Evolutionary conservation across 2,113 vertebrate genomes (phyloP).

Genomic region (Calyptomena viridis): DNA sequence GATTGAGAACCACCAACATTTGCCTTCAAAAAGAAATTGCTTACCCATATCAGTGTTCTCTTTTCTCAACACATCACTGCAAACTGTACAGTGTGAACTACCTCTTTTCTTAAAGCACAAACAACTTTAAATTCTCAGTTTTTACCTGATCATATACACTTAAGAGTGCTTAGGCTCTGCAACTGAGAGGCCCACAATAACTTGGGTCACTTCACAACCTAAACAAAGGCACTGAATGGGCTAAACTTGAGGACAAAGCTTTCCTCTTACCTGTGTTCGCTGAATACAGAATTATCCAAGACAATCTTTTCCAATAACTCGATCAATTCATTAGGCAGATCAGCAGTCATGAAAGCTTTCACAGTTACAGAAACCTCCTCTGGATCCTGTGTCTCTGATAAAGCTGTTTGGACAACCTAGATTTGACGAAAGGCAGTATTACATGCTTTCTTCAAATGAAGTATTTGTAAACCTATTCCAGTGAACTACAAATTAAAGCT

Average conservation of each 20-base stretch:
- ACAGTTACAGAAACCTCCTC: constrained; percentile 91
- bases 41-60: background rate
- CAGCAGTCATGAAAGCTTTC: constrained; percentile 92
- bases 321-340: constrained; percentile 90
- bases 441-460: background rate
- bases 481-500: background rate
- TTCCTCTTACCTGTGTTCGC: constrained; percentile 84
- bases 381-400: constrained; percentile 91
- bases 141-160: background rate
- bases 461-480: background rate
- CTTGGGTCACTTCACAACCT: background rate
- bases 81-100: background rate
- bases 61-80: background rate
- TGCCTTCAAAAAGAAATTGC: background rate
- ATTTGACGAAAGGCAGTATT: background rate
- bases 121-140: background rate
- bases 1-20: background rate
- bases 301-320: constrained; percentile 93
- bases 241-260: background rate
- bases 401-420: constrained; percentile 92
- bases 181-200: background rate
- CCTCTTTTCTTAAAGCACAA: background rate
- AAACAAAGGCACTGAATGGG: background rate
- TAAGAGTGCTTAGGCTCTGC: background rate
- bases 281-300: constrained; percentile 90